Evolutionary conservation across 1,140 invertebrate species (phyloP), one percentile per base, ranked within the genome.

Genomic region (Notospermus geniculatus): DNA sequence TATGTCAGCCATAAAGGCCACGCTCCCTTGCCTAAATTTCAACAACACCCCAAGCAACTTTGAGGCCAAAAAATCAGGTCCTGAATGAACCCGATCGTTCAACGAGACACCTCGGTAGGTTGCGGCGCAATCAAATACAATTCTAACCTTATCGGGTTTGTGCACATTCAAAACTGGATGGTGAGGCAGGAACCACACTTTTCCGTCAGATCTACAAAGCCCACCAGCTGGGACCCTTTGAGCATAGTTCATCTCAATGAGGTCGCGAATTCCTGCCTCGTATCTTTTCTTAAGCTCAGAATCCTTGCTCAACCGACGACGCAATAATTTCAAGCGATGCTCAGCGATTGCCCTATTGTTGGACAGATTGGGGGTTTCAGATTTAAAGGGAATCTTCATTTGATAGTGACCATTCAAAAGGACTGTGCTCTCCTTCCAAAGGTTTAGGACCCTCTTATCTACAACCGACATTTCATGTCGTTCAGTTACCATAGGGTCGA

Each of bases 111-210:
- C 41, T 13, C 30, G n/a, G 32, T 56, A 62, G 25, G 29, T 62
- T 13, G 60, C 60, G n/a, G 57, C 50, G 46, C 62, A 64, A 36
- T 64, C 62, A 52, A 63, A 64, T 13, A 60, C 57, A 15, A 64
- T 54, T 2, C 57, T n/a, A 11, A 59, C 36, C 43, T 64, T 59
- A 23, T 28, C 53, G 54, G 57, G 50, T 29, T 64, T 64, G 22
- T 41, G 46, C 1, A 28, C 23, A 36, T 54, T 2, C 1, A 28
- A 29, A n/a, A 63, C 57, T 5, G 19, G 19, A 29, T 59, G 57
- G 29, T 64, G 62, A 9, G 62, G 62, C 15, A 64, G 7, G 39
- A 55, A 60, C 62, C 62, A 64, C 11, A 13, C 11, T 43, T 43
- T 11, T 43, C n/a, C n/a, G n/a, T n/a, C n/a, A n/a, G n/a, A n/a